Evolutionary conservation across 1,140 invertebrate genomes (phyloP), one percentile per base, ranked within the genome.

Genomic region (Pogonomyrmex barbatus): DNA sequence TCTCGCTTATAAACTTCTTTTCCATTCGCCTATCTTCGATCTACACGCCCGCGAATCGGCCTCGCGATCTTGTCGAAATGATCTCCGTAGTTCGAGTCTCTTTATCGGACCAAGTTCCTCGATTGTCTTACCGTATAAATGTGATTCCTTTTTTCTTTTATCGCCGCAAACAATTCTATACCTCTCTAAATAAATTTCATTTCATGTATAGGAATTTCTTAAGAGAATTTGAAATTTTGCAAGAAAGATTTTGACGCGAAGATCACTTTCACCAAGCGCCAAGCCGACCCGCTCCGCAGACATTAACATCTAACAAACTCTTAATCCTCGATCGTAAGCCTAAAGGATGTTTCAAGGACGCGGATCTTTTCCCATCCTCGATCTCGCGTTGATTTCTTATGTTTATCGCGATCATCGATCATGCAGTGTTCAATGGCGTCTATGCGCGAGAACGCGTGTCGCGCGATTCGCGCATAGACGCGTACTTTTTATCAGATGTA

Each of bases 381-480:
- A 87, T 92, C 86, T 84, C 86, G 86, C 87, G 73, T 56, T 78
- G 52, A 70, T 84, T 65, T 52, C 33, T 62, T 84, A 9, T 76
- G 86, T 39, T 67, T 83, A 36, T 58, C 63, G 76, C 67, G 76
- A 71, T 87, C 62, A 63, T 87, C 67, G 77, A 81, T 90, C 54
- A 12, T 39, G 76, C 89, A 90, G 89, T 91, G 89, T 91, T 91
- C 89, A 90, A 91, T 89, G 89, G 81, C 84, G 84, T 81, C 86
- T 77, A 89, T 86, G 54, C 70, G 77, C 88, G 52, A 63, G 67
- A 24, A 24, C 71, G 76, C 87, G 67, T 3, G 56, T 79, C 71
- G 86, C 77, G 62, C 52, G 24, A 24, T 87, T 39, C 85, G 47
- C 42, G 4, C 45, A 42, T 60, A 50, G 56, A 82, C 56, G 75